Conservation (phyloP, 2,888 invertebrate species). For the Ferdinandea cuprea region DNA sequence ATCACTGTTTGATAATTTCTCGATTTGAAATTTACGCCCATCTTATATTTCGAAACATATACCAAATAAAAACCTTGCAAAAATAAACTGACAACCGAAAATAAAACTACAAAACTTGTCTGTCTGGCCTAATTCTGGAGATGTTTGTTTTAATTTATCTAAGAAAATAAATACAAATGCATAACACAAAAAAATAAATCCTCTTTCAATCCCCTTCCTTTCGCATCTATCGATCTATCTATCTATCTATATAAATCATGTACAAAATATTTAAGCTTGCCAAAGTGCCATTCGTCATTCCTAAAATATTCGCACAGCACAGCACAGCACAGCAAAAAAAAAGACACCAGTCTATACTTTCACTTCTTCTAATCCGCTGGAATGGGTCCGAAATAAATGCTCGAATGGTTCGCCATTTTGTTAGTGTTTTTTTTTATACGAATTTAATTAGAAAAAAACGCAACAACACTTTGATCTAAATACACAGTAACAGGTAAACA, state of each 20-base stretch:
- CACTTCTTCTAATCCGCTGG: constrained; percentile 60
- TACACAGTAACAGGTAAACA: constrained; percentile 59
- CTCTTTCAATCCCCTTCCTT: not conserved
- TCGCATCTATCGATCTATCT: too few relatives aligned
- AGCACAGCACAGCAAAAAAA: not conserved
- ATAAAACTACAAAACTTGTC: not conserved
- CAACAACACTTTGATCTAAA: constrained; percentile 55
- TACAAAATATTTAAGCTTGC: constrained; percentile 5
- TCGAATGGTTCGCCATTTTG: constrained; percentile 2
- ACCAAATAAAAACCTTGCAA: not conserved
- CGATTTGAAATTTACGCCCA: constrained; percentile 43
- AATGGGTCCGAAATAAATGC: constrained; percentile 35
- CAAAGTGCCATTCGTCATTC: constrained; percentile 57
- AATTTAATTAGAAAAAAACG: constrained; percentile 16
- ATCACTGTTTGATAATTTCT: constrained; percentile 44
- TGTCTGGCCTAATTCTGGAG: constrained; percentile 31
- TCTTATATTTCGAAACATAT: constrained; percentile 2
- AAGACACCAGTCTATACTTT: constrained; percentile 52
- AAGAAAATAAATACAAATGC: not conserved
- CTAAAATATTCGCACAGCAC: constrained; percentile 46
- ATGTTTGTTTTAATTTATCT: constrained; percentile 37
- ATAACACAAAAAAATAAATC: not conserved
- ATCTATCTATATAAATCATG: not conserved
- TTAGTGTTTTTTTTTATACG: not conserved
- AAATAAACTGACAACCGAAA: not conserved